phyloP scores from a whole-genome alignment of 2,888 invertebrate species.

The Lycaena phlaeas region DNA sequence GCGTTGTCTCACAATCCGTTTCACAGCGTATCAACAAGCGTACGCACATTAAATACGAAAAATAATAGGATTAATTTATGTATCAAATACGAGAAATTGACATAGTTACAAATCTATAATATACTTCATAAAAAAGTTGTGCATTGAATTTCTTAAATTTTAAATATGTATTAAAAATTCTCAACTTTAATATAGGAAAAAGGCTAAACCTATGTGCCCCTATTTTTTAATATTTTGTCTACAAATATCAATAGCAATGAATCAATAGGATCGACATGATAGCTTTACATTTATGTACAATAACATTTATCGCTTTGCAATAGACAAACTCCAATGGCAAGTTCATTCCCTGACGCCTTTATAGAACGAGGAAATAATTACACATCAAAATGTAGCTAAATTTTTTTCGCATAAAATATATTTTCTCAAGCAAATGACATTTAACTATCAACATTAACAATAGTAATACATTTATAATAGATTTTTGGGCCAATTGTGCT shows the following conservation, averaged over 20 bases:
- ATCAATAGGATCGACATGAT: background rate
- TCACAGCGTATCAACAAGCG: conserved; percentile 41
- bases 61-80: conserved; percentile 11
- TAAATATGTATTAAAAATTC: conserved; percentile 24
- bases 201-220: conserved; percentile 10
- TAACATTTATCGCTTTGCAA: background rate
- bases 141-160: conserved; percentile 20
- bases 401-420: conserved; percentile 12
- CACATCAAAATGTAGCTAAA: conserved; percentile 14
- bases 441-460: conserved; percentile 8
- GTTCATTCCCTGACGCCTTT: background rate
- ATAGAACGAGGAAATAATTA: background rate
- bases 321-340: background rate
- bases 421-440: conserved; percentile 15
- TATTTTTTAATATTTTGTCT: conserved; percentile 13
- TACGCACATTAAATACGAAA: conserved; percentile 37
- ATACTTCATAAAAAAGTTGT: conserved; percentile 50
- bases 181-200: conserved; percentile 11
- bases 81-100: conserved; percentile 60
- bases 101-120: conserved; percentile 58
- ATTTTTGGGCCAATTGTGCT: background rate
- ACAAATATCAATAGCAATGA: conserved; percentile 9
- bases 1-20: conserved; percentile 37
- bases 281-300: conserved; percentile 11
- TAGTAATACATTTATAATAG: background rate